A percentile compares a stretch with the other conserved stretches of the same genome.
Evolutionary conservation across 2,797 vertebrate species (phyloP).

Genomic region (Loriculus beryllinus): DNA sequence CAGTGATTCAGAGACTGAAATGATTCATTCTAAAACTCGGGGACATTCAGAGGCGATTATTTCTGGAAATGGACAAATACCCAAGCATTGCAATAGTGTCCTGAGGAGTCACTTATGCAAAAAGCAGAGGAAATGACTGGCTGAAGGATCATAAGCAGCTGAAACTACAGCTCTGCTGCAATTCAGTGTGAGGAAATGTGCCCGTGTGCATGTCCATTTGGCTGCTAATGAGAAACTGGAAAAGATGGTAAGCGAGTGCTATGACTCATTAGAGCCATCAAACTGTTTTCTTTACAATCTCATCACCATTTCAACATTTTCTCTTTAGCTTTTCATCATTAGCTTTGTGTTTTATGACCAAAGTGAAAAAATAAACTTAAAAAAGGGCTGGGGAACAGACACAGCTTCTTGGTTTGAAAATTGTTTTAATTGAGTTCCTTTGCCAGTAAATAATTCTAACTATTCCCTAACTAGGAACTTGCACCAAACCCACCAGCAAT

Average conservation of each 20-base stretch:
- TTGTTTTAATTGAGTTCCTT: neutral
- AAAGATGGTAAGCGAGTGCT: neutral
- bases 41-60: neutral
- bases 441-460: neutral
- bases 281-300: neutral
- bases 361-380: neutral
- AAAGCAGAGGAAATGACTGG: neutral
- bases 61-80: neutral
- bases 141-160: neutral
- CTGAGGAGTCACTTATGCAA: neutral
- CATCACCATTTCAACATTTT: neutral
- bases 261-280: neutral
- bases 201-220: neutral
- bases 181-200: neutral
- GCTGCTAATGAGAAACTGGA: neutral
- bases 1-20: conserved; percentile 16
- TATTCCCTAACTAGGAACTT: neutral
- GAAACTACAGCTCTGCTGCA: neutral
- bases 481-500: neutral
- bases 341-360: neutral
- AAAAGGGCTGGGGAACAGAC: neutral
- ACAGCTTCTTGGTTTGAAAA: neutral
- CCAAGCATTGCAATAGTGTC: neutral
- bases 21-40: neutral
- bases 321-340: neutral